Evolutionary conservation across 2,888 invertebrate species (phyloP).

Genomic region (Lithophane socia): DNA sequence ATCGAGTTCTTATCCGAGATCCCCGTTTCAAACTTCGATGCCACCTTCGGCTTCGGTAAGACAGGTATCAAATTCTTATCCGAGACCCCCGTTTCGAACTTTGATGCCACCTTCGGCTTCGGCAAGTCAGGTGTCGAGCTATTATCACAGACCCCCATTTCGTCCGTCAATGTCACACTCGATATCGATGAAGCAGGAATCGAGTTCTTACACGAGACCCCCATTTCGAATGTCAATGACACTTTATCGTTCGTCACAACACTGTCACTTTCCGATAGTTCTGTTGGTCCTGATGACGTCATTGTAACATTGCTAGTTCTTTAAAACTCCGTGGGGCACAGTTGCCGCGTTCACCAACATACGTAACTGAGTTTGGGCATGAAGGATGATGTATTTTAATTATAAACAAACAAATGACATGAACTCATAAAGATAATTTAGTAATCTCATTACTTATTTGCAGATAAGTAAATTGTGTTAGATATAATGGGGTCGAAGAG

Average conservation of each 20-base stretch:
- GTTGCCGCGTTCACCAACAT: slow-evolving; percentile 35
- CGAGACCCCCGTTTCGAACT: slow-evolving; percentile 8
- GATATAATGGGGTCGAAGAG: slow-evolving; percentile 78
- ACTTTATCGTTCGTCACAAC: slow-evolving; percentile 61
- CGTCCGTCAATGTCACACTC: neutral
- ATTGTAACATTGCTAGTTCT: slow-evolving; percentile 65
- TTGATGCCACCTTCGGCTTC: neutral
- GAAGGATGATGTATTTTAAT: slow-evolving; percentile 41
- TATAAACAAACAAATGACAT: slow-evolving; percentile 67
- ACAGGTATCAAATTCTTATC: slow-evolving; percentile 7
- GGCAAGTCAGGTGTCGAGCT: slow-evolving; percentile 18
- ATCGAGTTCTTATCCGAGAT: slow-evolving; percentile 21
- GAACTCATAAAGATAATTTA: slow-evolving; percentile 61
- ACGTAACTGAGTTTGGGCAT: slow-evolving; percentile 44
- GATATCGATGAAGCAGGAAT: slow-evolving; percentile 25
- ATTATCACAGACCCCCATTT: slow-evolving; percentile 47
- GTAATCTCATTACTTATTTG: slow-evolving; percentile 69
- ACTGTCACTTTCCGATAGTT: slow-evolving; percentile 71
- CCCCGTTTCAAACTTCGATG: neutral
- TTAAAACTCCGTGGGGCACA: slow-evolving; percentile 41
- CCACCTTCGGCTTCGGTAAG: neutral
- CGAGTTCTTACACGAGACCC: slow-evolving; percentile 38
- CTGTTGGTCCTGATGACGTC: slow-evolving; percentile 69
- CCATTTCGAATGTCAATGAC: slow-evolving; percentile 54
- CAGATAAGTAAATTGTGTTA: slow-evolving; percentile 72